Evolutionary conservation across 2,888 invertebrate genomes (phyloP), one percentile per base, ranked within the genome.

Genomic region (Tromatobia lineatoria): DNA sequence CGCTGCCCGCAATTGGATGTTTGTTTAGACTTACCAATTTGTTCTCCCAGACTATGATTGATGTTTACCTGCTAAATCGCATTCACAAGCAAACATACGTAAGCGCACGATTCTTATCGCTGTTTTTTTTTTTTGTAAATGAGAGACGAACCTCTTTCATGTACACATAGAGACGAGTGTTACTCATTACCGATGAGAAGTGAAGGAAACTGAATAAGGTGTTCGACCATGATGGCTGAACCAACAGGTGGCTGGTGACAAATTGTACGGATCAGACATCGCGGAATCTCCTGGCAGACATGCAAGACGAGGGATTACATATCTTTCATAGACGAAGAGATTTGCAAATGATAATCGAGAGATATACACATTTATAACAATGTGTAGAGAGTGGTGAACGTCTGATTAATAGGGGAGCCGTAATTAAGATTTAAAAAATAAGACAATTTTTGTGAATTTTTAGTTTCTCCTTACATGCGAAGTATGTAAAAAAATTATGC

Each of bases 201-300:
- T 13, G 25, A 50, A 69, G 25, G 23, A 0, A 8, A 47, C 2
- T 23, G 67, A 8, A 47, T 50, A 47, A 47, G n/a, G 47, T 47
- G 50, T 29, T n/a, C 10, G 42, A 4, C 3, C 38, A 23, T 54
- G 38, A 42, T 2, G 15, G 20, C 15, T 20, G 8, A 10, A 71
- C 42, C 11, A 54, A 57, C 71, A 38, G 71, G 38, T 71, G 54
- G 38, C n/a, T 42, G 7, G 38, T 20, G 70, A 54, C 71, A 8
- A 71, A 54, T 29, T 15, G 38, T n/a, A 7, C 71, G 42, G 52
- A 71, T 52, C 71, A 71, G 54, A 54, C 54, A 10, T 23, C 42
- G 23, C 29, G 20, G 38, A 8, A 10, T 29, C 11, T 18, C 10
- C 29, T 54, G 70, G 38, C 38, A 42, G 38, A 57, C 20, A 42